Evolutionary conservation across 1,140 invertebrate species (phyloP).

Genomic region (Drosophila trapezifrons): DNA sequence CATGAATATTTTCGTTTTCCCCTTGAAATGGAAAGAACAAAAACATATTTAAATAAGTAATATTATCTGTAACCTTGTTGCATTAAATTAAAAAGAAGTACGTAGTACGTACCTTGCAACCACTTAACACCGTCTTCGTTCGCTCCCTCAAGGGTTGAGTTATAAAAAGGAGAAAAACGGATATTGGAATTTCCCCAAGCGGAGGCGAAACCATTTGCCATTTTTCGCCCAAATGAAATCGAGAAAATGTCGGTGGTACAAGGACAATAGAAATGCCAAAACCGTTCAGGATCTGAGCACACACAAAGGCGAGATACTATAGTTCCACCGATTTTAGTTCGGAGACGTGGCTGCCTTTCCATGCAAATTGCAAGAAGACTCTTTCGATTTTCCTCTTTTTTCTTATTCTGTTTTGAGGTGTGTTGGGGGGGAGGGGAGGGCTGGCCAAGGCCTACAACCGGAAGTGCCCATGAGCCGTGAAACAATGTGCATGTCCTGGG

Average conservation of each 20-base stretch:
- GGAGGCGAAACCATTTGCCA: slow-evolving; percentile 3
- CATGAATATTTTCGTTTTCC: not conserved
- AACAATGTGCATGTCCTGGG: slow-evolving; percentile 28
- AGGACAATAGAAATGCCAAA: slow-evolving; percentile 32
- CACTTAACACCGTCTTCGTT: not conserved
- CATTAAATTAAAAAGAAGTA: not conserved
- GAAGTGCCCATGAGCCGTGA: slow-evolving; percentile 28
- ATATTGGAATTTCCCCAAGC: slow-evolving; percentile 28
- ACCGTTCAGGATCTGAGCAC: slow-evolving; percentile 12
- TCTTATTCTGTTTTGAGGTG: not conserved
- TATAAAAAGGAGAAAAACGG: not conserved
- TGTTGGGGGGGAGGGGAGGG: not conserved
- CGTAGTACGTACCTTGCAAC: too few relatives aligned
- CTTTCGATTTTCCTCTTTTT: not conserved
- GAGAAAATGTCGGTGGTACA: slow-evolving; percentile 1
- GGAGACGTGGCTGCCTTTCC: slow-evolving; percentile 18
- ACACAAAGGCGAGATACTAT: slow-evolving; percentile 13
- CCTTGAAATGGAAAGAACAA: not conserved
- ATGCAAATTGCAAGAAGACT: slow-evolving; percentile 30
- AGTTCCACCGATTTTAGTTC: slow-evolving; percentile 21
- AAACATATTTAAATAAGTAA: not conserved
- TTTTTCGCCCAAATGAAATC: slow-evolving; percentile 26
- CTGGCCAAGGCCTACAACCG: slow-evolving; percentile 37
- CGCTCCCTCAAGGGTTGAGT: not conserved
- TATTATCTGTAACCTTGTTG: not conserved